Evolutionary conservation across 2,113 vertebrate genomes (phyloP).

Genomic region (Stigmatopora nigra): DNA sequence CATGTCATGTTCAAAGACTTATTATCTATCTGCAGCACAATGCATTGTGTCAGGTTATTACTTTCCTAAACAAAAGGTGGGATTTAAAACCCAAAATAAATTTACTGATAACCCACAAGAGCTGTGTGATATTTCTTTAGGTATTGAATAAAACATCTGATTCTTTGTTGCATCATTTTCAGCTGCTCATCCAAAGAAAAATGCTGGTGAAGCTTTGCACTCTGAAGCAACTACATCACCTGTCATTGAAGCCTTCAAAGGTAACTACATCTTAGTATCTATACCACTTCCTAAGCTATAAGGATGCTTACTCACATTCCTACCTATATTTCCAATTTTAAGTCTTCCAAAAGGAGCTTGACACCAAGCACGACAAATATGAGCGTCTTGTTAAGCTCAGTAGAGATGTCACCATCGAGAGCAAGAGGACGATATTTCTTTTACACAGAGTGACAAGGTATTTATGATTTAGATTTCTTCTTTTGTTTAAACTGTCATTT

Average conservation of each 20-base stretch:
- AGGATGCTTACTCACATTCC: not conserved
- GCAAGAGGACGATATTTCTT: conserved; percentile 94
- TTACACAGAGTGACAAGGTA: conserved; percentile 91
- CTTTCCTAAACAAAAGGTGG: not conserved
- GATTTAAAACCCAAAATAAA: not conserved
- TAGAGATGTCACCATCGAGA: conserved; percentile 94
- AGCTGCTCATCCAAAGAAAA: conserved; percentile 77
- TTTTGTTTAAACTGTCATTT: not conserved
- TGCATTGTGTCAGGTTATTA: not conserved
- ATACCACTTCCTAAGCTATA: not conserved
- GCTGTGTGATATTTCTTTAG: not conserved
- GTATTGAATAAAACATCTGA: not conserved
- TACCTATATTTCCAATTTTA: conserved; percentile 33
- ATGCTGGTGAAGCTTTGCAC: conserved; percentile 71
- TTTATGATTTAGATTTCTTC: not conserved
- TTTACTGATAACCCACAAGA: not conserved
- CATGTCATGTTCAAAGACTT: not conserved
- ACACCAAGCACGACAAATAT: conserved; percentile 89
- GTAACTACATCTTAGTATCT: conserved; percentile 50
- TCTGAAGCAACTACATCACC: conserved; percentile 70
- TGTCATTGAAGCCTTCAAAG: conserved; percentile 79
- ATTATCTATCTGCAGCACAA: not conserved
- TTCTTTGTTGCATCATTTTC: not conserved
- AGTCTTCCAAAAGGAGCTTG: conserved; percentile 93
- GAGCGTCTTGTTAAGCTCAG: conserved; percentile 94